These are phyloP conservation scores for Mohoua ochrocephala DNA, from an alignment of 2,113 vertebrate species.

Conservation along the genomic window DNA sequence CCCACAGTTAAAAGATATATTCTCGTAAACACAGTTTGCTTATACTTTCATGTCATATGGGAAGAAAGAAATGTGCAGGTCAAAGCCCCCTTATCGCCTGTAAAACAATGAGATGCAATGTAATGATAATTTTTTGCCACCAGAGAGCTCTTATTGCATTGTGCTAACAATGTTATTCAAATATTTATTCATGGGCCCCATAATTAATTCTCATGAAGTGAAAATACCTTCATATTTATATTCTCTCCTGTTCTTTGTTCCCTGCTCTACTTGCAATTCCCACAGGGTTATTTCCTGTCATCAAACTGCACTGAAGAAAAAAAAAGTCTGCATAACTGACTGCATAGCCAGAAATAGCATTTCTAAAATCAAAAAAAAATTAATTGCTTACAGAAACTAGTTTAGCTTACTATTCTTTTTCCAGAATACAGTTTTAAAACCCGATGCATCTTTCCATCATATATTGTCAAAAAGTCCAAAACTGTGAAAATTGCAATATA, in stretches of 20 bases:
- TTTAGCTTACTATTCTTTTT: background rate
- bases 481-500: background rate
- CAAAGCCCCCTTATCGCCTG: background rate
- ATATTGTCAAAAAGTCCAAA: background rate
- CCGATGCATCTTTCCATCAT: background rate
- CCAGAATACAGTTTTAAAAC: background rate
- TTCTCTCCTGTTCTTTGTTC: background rate
- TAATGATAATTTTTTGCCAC: constrained; percentile 49
- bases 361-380: background rate
- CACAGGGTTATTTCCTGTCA: background rate
- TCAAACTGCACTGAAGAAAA: background rate
- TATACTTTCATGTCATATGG: background rate
- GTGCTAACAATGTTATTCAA: background rate
- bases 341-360: background rate
- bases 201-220: constrained; percentile 14
- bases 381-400: background rate
- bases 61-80: background rate
- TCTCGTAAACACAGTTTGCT: background rate
- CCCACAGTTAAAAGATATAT: background rate
- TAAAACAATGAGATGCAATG: constrained; percentile 11
- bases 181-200: constrained; percentile 31
- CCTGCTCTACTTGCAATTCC: background rate
- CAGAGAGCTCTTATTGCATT: constrained; percentile 43
- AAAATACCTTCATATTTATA: constrained; percentile 2
- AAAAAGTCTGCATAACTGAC: background rate